Conservation (phyloP, 1,140 invertebrate species). For the Trinorchestia longiramus region DNA sequence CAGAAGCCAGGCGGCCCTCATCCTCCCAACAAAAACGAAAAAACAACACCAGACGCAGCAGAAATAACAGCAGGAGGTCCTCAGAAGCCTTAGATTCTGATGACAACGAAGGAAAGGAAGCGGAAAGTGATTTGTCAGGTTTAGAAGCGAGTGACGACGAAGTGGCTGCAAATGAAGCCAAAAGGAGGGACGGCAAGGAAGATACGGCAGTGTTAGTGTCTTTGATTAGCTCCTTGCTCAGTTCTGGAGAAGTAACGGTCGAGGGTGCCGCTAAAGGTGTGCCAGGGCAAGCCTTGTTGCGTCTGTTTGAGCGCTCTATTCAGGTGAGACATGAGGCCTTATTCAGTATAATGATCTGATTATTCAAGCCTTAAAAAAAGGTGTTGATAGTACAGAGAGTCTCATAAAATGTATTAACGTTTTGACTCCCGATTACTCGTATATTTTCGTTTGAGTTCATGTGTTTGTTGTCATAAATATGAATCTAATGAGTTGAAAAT, state of each 20-base stretch:
- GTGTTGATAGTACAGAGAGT: too few species aligned
- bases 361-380: too few species aligned
- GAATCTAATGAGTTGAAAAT: too few species aligned
- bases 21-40: background rate
- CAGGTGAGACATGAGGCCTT: background rate
- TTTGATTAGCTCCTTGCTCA: conserved; percentile 22
- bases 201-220: background rate
- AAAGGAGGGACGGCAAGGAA: background rate
- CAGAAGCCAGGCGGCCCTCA: background rate
- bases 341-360: too few species aligned
- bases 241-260: conserved; percentile 23
- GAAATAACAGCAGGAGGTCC: background rate
- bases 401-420: too few species aligned
- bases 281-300: background rate
- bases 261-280: conserved; percentile 33
- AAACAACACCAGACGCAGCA: background rate
- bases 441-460: too few species aligned
- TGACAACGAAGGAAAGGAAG: background rate
- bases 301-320: conserved; percentile 26
- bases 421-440: too few species aligned
- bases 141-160: background rate
- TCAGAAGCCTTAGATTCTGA: background rate
- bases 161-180: background rate
- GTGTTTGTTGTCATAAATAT: too few species aligned
- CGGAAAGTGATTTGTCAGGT: background rate